Percentiles rank a stretch among this genome's conserved stretches.
These are phyloP conservation scores for Epinephelus malabaricus DNA, from an alignment of 2,797 vertebrate species.

Conservation along the genomic window DNA sequence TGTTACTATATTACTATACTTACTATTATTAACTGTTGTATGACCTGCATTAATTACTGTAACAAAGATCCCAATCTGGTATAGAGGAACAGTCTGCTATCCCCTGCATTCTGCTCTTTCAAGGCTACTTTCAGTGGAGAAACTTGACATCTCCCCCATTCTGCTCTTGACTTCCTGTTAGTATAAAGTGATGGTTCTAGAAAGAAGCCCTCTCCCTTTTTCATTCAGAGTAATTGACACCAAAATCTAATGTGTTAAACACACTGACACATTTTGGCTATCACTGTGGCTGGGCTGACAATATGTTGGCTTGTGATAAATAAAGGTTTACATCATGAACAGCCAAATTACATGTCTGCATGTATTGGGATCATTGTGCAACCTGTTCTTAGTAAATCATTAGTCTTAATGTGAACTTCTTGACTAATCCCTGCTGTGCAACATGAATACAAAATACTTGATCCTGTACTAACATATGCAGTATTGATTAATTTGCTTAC, in stretches of 20 bases:
- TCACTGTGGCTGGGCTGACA: too few species aligned
- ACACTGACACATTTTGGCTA: too few species aligned
- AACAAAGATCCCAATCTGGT: background rate
- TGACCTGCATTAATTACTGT: background rate
- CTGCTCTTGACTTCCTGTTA: background rate
- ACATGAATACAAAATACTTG: conserved; percentile 60
- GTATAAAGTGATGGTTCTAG: background rate
- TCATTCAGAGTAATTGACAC: background rate
- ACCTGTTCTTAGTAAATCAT: conserved; percentile 52
- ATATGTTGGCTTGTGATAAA: too few species aligned
- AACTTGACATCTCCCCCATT: background rate
- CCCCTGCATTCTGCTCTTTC: background rate
- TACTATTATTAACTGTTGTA: background rate
- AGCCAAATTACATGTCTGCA: background rate
- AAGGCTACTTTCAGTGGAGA: background rate
- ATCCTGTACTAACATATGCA: conserved; percentile 38
- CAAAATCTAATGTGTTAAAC: background rate
- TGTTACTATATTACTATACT: too few species aligned
- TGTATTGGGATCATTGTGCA: conserved; percentile 23
- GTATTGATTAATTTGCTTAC: conserved; percentile 18
- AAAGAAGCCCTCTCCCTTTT: background rate
- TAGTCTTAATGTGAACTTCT: conserved; percentile 62
- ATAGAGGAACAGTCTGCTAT: background rate
- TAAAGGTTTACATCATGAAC: background rate
- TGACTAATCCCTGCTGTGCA: conserved; percentile 57